Percentiles rank a stretch among this genome's conserved stretches.
Conservation (phyloP, 2,888 invertebrate species). For the Tetropium fuscum region DNA sequence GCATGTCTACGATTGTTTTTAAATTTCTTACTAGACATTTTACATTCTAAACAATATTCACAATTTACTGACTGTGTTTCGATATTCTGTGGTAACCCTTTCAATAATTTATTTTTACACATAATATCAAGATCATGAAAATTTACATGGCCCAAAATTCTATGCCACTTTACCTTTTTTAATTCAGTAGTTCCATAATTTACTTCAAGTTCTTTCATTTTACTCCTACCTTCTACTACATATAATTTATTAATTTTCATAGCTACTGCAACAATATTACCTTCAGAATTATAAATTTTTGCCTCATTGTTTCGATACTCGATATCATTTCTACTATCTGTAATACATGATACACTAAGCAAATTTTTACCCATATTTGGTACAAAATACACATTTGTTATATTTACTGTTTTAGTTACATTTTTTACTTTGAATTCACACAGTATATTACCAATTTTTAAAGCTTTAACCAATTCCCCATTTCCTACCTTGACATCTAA, state of each 20-base stretch:
- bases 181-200: no score
- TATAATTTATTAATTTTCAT: not conserved
- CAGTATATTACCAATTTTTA: constrained; percentile 17
- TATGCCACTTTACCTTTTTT: not conserved
- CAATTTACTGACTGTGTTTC: not conserved
- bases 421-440: constrained; percentile 9
- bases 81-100: not conserved
- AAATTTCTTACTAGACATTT: not conserved
- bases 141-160: not conserved
- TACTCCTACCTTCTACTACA: not conserved
- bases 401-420: not conserved
- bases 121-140: not conserved
- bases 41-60: not conserved
- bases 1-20: not conserved
- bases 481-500: constrained; percentile 14
- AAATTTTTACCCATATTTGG: constrained; percentile 19
- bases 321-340: constrained; percentile 4
- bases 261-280: not conserved
- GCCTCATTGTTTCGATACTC: not conserved
- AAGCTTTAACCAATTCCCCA: constrained; percentile 3
- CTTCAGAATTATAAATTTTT: not conserved
- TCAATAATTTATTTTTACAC: not conserved
- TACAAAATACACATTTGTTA: constrained; percentile 19
- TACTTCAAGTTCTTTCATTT: not conserved
- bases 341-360: constrained; percentile 14